A percentile compares a stretch with the other conserved stretches of the same genome.
These are phyloP conservation scores for Eubucco bourcierii DNA, from an alignment of 2,113 vertebrate species.

Conservation along the genomic window DNA sequence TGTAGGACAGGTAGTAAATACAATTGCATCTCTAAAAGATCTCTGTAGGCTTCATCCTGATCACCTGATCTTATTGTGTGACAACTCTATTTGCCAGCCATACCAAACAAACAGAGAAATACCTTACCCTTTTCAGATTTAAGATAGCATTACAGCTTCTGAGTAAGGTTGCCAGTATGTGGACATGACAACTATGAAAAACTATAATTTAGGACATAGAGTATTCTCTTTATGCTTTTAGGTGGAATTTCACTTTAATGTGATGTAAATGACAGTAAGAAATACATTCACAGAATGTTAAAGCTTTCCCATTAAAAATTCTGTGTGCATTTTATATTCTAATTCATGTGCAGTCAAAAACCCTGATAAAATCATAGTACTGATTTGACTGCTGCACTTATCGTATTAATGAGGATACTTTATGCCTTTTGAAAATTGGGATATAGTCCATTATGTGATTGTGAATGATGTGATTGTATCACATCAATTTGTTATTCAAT, in stretches of 20 bases:
- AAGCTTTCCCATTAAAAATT: slow-evolving; percentile 83
- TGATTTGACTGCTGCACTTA: slow-evolving; percentile 86
- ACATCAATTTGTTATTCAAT: slow-evolving; percentile 81
- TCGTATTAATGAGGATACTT: slow-evolving; percentile 87
- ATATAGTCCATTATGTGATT: slow-evolving; percentile 84
- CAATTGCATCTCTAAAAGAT: neutral
- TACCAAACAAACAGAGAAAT: slow-evolving; percentile 59
- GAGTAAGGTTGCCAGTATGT: slow-evolving; percentile 68
- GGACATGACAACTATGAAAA: slow-evolving; percentile 77
- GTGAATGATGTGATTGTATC: slow-evolving; percentile 85
- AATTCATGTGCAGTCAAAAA: slow-evolving; percentile 87
- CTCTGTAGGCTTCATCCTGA: slow-evolving; percentile 46
- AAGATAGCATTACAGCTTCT: slow-evolving; percentile 61
- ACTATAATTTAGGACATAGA: slow-evolving; percentile 76
- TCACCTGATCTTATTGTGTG: slow-evolving; percentile 50
- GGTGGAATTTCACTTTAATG: slow-evolving; percentile 82
- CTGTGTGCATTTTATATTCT: slow-evolving; percentile 84
- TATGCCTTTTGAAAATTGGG: slow-evolving; percentile 86
- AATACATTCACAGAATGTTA: slow-evolving; percentile 81
- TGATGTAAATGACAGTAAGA: slow-evolving; percentile 81
- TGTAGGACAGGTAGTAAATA: neutral
- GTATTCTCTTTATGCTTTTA: slow-evolving; percentile 79
- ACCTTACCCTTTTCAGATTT: slow-evolving; percentile 45
- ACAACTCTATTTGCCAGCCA: slow-evolving; percentile 20
- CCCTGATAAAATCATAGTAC: slow-evolving; percentile 83